Conservation (phyloP, 2,888 invertebrate genomes). For the Serrognathus titanus region DNA sequence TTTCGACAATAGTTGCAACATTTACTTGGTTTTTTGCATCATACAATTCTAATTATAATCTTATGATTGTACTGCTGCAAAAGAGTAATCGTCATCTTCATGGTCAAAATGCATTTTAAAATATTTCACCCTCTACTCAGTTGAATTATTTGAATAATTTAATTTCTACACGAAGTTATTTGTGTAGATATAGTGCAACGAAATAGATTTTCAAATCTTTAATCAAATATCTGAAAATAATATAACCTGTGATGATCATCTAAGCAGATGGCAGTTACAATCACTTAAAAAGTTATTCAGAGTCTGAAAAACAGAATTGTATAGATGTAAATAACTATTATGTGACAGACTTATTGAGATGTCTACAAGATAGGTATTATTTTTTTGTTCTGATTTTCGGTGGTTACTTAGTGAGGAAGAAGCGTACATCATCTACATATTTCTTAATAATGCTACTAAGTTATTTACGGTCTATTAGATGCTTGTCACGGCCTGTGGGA, state of each 20-base stretch:
- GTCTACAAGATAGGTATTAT: conserved; percentile 37
- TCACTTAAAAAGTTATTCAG: conserved; percentile 60
- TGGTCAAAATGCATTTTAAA: background rate
- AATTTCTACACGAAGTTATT: conserved; percentile 56
- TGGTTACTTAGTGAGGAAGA: background rate
- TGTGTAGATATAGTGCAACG: conserved; percentile 56
- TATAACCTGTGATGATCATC: conserved; percentile 49
- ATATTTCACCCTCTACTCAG: background rate
- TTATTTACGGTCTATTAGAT: conserved; percentile 34
- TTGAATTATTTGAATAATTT: conserved; percentile 43
- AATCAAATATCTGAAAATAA: conserved; percentile 40
- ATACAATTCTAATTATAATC: too few species aligned
- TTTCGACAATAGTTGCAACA: too few species aligned
- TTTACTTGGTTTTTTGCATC: too few species aligned
- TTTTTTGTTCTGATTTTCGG: conserved; percentile 28
- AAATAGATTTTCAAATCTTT: conserved; percentile 51
- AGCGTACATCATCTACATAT: conserved; percentile 4
- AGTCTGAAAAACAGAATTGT: conserved; percentile 52
- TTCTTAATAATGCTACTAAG: conserved; percentile 22
- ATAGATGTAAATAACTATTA: conserved; percentile 45
- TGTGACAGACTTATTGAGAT: conserved; percentile 40
- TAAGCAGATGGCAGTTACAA: conserved; percentile 61
- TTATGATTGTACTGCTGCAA: conserved; percentile 6
- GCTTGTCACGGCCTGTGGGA: conserved; percentile 43
- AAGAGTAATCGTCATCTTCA: conserved; percentile 10